Conservation (phyloP, 1,140 invertebrate genomes). For the Drosophila willistoni region DNA sequence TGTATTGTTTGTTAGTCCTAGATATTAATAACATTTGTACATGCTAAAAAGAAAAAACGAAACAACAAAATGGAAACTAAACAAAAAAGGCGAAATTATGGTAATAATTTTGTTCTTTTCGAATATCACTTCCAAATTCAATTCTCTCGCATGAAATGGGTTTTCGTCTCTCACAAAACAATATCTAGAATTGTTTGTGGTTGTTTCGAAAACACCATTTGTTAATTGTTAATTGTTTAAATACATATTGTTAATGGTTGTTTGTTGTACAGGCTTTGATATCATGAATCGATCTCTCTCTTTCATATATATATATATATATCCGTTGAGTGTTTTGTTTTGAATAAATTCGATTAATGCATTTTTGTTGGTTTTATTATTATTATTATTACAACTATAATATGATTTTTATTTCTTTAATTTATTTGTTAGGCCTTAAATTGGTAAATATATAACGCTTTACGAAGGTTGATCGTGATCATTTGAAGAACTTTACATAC, state of each 20-base stretch:
- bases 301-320: neutral
- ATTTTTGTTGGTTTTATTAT: slow-evolving; percentile 51
- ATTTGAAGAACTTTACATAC: neutral
- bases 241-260: slow-evolving; percentile 1
- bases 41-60: slow-evolving; percentile 3
- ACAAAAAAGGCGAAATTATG: slow-evolving; percentile 2
- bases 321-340: slow-evolving; percentile 24
- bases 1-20: slow-evolving; percentile 4
- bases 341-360: slow-evolving; percentile 26
- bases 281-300: slow-evolving; percentile 4
- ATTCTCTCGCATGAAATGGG: slow-evolving; percentile 76
- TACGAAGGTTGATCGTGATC: slow-evolving; percentile 9
- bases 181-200: slow-evolving; percentile 43
- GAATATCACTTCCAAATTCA: slow-evolving; percentile 71
- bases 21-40: slow-evolving; percentile 18
- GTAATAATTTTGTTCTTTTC: slow-evolving; percentile 10
- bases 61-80: slow-evolving; percentile 30
- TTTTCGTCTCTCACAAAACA: slow-evolving; percentile 53
- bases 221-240: slow-evolving; percentile 39
- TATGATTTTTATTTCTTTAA: slow-evolving; percentile 29
- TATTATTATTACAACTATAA: neutral
- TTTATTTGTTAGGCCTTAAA: slow-evolving; percentile 33
- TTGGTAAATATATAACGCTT: slow-evolving; percentile 9
- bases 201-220: slow-evolving; percentile 49
- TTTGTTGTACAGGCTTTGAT: slow-evolving; percentile 7